Evolutionary conservation across 2,888 invertebrate species (phyloP).

Genomic region (Eudemis profundana): DNA sequence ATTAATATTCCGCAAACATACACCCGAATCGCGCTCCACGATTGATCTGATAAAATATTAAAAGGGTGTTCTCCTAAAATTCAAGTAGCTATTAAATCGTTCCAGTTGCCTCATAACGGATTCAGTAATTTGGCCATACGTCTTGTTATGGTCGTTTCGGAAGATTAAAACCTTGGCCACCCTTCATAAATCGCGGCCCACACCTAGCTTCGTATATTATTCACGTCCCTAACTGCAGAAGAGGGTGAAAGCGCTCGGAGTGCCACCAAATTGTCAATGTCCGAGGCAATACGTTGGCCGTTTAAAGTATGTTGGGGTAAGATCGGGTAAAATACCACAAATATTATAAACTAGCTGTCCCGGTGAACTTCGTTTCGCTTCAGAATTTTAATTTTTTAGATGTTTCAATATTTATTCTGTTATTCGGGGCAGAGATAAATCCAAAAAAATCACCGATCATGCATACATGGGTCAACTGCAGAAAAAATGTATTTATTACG

Average conservation of each 20-base stretch:
- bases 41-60: constrained; percentile 73
- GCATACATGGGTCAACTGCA: too few species aligned
- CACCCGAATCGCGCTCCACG: constrained; percentile 60
- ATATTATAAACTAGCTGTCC: too few species aligned
- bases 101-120: constrained; percentile 74
- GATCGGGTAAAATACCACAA: too few species aligned
- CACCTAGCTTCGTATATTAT: constrained; percentile 77
- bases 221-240: constrained; percentile 63
- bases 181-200: constrained; percentile 81
- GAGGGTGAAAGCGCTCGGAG: constrained; percentile 73
- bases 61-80: constrained; percentile 69
- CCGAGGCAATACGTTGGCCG: constrained; percentile 43
- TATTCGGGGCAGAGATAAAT: too few species aligned
- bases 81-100: constrained; percentile 77
- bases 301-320: too few species aligned
- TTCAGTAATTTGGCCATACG: constrained; percentile 83
- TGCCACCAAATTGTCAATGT: constrained; percentile 72
- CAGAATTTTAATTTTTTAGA: too few species aligned
- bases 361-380: too few species aligned
- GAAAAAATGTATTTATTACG: too few species aligned
- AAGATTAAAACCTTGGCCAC: constrained; percentile 81
- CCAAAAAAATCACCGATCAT: too few species aligned
- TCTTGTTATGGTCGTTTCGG: constrained; percentile 82
- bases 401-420: too few species aligned
- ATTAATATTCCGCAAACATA: constrained; percentile 48